Conservation (phyloP, 1,140 invertebrate species). For the Nymphalis io region DNA sequence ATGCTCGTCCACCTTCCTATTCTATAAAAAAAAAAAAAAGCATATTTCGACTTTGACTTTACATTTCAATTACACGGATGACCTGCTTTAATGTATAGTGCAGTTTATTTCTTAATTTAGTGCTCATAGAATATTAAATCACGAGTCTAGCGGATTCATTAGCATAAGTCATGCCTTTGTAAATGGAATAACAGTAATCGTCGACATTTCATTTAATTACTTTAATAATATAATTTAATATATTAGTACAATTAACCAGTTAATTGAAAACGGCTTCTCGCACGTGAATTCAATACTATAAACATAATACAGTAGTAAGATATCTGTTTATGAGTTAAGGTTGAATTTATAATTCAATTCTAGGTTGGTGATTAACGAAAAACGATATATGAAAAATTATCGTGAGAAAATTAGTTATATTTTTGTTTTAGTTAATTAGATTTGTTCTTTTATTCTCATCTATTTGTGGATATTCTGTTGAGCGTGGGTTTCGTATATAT, state of each 20-base stretch:
- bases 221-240: not conserved
- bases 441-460: too few species aligned
- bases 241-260: not conserved
- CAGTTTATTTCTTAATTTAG: not conserved
- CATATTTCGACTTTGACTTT: too few species aligned
- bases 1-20: too few species aligned
- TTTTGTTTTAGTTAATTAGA: too few species aligned
- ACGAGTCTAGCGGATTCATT: not conserved
- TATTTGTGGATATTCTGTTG: too few species aligned
- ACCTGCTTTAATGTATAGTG: not conserved
- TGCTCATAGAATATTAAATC: not conserved
- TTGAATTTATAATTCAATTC: too few species aligned
- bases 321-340: not conserved
- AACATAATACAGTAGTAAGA: too few species aligned
- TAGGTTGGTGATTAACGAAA: not conserved
- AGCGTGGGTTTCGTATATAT: too few species aligned
- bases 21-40: too few species aligned
- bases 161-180: not conserved
- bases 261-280: not conserved
- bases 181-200: not conserved
- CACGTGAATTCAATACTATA: not conserved
- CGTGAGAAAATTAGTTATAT: too few species aligned
- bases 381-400: not conserved
- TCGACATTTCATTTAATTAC: not conserved
- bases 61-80: too few species aligned